Base-by-base conservation (phyloP, 2,797 vertebrate genomes). In the Chelon labrosus region DNA sequence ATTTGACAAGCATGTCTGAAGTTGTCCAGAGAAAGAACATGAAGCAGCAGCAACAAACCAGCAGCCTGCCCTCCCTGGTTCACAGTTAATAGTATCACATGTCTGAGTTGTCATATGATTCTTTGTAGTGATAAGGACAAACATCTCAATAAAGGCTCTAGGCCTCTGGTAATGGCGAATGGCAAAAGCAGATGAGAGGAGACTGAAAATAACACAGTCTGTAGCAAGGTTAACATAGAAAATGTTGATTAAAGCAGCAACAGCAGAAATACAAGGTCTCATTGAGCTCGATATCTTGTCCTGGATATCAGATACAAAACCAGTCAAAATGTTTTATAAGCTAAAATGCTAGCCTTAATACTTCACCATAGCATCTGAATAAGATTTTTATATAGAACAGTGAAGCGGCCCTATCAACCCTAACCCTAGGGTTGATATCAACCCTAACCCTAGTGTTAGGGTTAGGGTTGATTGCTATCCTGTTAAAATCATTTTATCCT, bases 71-170 rank as follows among this genome's bases (percentile, higher is more conserved):
- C 87, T 91, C 81, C 89, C 64, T 82, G 62, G 25, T 65, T 75
- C 68, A 56, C 53, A 65, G 71, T 73, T 85, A 80, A 84, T 71
- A 73, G 57, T 57, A 82, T 90, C 90, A 91, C 89, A 90, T 91
- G 91, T 68, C 38, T 70, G 27, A 75, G 42, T 75, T 77, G 80
- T 91, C 85, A 86, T 85, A 87, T 91, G 93, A 92, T 84, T 80
- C 69, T 87, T 81, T 75, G 64, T 67, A 38, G 49, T 65, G 75
- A 80, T 42, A 44, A 65, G 71, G 77, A 88, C 60, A 55, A 74
- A 70, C 37, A 85, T 86, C 83, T 67, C 52, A 39, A 66, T 66
- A 65, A 65, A 70, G 47, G 65, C 81, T 82, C 25, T 1, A 3
- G 70, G 68, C 68, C n/a, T 71, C 70, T 50, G 60, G 22, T 71